A percentile compares a stretch with the other conserved stretches of the same genome.
These are phyloP conservation scores for Struthidea cinerea DNA, from an alignment of 2,113 vertebrate genomes.

Conservation along the genomic window DNA sequence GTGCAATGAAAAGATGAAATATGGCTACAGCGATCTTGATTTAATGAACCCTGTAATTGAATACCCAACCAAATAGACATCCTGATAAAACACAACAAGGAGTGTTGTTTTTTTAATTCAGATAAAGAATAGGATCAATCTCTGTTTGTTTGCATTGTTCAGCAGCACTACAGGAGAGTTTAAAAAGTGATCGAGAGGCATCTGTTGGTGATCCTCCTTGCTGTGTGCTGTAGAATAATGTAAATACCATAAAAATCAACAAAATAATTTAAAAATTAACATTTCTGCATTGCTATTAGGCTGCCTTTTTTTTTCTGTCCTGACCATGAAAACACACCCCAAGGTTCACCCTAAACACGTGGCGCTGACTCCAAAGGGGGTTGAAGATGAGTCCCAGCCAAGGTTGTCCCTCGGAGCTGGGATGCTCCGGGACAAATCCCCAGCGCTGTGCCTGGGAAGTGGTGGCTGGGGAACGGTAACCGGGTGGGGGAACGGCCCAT, in stretches of 20 bases:
- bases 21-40: not conserved
- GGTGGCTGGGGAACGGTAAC: accelerated
- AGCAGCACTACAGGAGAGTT: not conserved
- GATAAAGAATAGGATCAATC: not conserved
- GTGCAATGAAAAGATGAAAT: constrained; percentile 22
- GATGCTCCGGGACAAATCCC: not conserved
- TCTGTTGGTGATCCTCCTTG: not conserved
- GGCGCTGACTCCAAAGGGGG: not conserved
- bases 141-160: not conserved
- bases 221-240: not conserved
- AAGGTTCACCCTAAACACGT: not conserved
- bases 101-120: not conserved
- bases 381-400: accelerated
- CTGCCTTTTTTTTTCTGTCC: not conserved
- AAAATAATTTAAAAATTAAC: not conserved
- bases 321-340: not conserved
- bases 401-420: accelerated
- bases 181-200: not conserved
- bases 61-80: constrained; percentile 15
- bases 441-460: accelerated
- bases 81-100: not conserved
- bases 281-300: not conserved
- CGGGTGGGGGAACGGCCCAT: not conserved
- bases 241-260: not conserved
- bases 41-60: constrained; percentile 53